Conservation (phyloP, 2,797 vertebrate genomes). For the Megaceryle alcyon region DNA sequence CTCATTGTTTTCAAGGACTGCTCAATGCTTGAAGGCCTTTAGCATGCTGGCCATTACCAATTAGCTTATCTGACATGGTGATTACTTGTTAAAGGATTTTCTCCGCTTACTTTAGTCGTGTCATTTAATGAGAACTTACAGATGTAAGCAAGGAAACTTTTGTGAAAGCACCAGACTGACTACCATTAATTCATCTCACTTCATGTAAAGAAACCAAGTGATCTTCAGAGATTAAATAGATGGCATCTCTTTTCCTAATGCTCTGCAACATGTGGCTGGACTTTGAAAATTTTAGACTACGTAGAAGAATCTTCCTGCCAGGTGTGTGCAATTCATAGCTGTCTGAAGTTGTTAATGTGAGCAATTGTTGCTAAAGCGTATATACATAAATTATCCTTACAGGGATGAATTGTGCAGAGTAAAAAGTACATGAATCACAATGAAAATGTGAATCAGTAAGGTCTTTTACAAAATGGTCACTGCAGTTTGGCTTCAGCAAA, state of each 20-base stretch:
- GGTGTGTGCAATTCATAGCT: not conserved
- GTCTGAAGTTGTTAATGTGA: constrained; percentile 19
- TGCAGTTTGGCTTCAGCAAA: not conserved
- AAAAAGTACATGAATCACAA: not conserved
- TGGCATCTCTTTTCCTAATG: not conserved
- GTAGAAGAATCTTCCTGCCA: constrained; percentile 11
- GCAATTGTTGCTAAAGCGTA: not conserved
- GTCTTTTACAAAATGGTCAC: constrained; percentile 12
- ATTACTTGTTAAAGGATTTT: not conserved
- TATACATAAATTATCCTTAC: constrained; percentile 1
- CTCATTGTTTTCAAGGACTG: not conserved
- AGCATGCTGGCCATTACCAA: not conserved
- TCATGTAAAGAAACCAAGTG: not conserved
- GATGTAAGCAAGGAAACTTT: not conserved
- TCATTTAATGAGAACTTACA: not conserved
- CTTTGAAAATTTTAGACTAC: constrained; percentile 11
- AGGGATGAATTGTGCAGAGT: constrained; percentile 1
- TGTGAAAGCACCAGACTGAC: not conserved
- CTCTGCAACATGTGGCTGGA: not conserved
- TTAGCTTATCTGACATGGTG: not conserved
- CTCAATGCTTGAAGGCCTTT: not conserved
- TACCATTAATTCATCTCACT: not conserved
- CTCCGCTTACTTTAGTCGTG: not conserved
- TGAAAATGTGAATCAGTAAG: not conserved
- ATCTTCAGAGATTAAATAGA: constrained; percentile 17